A percentile compares a stretch with the other conserved stretches of the same genome.
phyloP scores from a whole-genome alignment of 2,797 vertebrate species.

The Diglossa cyanea region DNA sequence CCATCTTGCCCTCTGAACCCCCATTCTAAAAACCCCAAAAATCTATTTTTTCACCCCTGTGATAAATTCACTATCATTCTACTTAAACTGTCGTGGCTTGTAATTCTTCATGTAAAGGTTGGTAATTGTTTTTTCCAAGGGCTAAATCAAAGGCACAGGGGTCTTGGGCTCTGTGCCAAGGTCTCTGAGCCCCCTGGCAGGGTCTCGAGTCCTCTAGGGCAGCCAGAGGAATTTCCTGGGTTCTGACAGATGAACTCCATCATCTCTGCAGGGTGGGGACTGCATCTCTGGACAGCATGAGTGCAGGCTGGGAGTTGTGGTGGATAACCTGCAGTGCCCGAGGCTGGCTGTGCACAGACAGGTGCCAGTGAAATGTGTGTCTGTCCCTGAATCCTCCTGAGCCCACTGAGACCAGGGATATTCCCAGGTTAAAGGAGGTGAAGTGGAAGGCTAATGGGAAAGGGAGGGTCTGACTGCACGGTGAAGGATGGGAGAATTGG shows the following conservation, averaged over 20 bases:
- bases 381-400: not conserved
- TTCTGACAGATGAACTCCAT: not conserved
- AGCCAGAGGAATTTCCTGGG: not conserved
- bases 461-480: fast-evolving
- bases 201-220: not conserved
- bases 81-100: too few species aligned
- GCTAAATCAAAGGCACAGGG: too few species aligned
- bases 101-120: too few species aligned
- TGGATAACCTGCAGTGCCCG: not conserved
- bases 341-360: not conserved
- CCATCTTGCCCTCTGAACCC: too few species aligned
- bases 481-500: not conserved
- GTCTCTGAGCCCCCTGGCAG: too few species aligned
- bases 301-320: not conserved
- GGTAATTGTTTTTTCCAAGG: too few species aligned
- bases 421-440: fast-evolving
- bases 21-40: too few species aligned
- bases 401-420: not conserved
- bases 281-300: not conserved
- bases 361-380: not conserved
- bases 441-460: not conserved
- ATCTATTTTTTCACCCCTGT: too few species aligned
- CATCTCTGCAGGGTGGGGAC: not conserved
- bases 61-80: too few species aligned
- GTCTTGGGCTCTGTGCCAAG: too few species aligned